Base-by-base conservation (phyloP, 2,888 invertebrate genomes). In the Dyspetes luteomarginatus region DNA sequence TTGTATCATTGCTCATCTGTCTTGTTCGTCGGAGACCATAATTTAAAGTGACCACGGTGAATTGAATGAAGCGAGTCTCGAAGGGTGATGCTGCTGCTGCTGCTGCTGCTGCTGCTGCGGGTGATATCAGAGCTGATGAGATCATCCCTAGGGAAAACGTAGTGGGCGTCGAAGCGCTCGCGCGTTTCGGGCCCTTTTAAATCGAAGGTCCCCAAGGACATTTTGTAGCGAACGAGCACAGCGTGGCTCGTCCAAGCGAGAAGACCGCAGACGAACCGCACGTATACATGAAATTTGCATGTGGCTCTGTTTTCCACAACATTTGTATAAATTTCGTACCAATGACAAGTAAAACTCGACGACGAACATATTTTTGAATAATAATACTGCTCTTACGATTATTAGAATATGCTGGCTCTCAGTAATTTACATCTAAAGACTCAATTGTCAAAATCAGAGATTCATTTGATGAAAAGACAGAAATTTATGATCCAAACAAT, bases 1-100 rank as follows among this genome's bases (percentile, higher is more conserved):
- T 76, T 55, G 69, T 24, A 69, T 17, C 55, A 24, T 67, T 22
- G 48, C 58, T 45, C 41, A 43, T 52, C 12, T 65, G 28, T 65
- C 52, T 36, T 28, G 58, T 12, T n/a, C 43, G 28, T 36, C 17
- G 41, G 55, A 60, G 65, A 52, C 69, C 50, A 55, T 65, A 81
- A 81, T 81, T 74, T 55, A 69, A 65, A 81, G 77, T 74, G 81
- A 78, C 81, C 74, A 74, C 28, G 41, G 78, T 65, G 74, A 81
- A 81, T 78, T 78, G 81, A 81, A 81, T 81, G 74, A 78, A 78
- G 78, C 81, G 69, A 81, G 81, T 65, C 81, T 81, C 73, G 24
- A 69, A 78, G 81, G 81, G 81, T 52, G 74, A 52, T 48, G 52
- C 60, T 43, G 65, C 41, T 22, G 55, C 12, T 45, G 69, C 56